Evolutionary conservation across 2,888 invertebrate species (phyloP).

Genomic region (Amitus sp.): DNA sequence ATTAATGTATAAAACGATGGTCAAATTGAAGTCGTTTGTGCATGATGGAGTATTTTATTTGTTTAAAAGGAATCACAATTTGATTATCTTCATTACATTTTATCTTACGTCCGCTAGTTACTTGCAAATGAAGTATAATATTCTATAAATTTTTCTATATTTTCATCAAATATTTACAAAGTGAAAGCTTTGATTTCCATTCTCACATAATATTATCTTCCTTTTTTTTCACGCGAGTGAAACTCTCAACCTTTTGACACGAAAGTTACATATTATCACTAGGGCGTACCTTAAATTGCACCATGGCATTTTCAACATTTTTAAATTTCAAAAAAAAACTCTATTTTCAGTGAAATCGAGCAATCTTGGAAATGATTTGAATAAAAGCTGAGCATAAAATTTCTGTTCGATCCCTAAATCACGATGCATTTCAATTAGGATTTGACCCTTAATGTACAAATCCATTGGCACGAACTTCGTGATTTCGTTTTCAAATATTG

Average conservation of each 20-base stretch:
- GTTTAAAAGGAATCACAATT: constrained; percentile 1
- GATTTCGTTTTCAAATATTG: background rate
- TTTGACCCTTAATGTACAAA: no score
- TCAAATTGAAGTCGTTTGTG: background rate
- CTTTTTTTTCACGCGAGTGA: background rate
- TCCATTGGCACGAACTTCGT: no score
- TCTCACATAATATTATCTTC: no score
- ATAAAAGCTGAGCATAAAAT: no score
- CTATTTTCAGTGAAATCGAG: constrained; percentile 1
- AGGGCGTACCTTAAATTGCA: constrained; percentile 32
- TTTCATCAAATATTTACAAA: constrained; percentile 1
- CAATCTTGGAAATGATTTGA: background rate
- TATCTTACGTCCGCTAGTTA: background rate
- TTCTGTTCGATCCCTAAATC: no score
- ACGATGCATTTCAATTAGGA: no score
- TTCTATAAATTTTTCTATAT: background rate
- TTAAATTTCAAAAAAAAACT: constrained; percentile 12
- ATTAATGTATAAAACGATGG: background rate
- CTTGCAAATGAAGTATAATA: background rate
- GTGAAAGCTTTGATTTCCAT: background rate
- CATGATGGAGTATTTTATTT: background rate
- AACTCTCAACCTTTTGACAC: background rate
- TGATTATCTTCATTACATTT: background rate
- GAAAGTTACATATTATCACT: constrained; percentile 33
- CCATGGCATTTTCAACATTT: constrained; percentile 11